Base-by-base conservation (phyloP, 2,113 vertebrate species). In the Anhinga anhinga region DNA sequence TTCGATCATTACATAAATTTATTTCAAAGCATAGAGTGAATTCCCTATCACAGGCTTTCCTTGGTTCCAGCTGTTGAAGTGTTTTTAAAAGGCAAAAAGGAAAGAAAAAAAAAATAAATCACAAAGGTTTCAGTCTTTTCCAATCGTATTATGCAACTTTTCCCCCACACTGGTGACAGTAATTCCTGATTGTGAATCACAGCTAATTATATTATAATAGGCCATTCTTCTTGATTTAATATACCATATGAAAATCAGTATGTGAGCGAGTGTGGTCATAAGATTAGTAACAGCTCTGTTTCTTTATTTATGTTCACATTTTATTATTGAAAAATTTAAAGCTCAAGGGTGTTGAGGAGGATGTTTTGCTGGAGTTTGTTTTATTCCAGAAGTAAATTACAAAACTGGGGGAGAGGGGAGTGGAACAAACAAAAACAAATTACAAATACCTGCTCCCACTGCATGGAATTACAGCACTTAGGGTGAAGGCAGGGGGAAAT, bases 161-260 rank as follows among this genome's bases (percentile, higher is more conserved):
- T 13, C n/a, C 44, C 42, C 49, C 38, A 69, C 59, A 23, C 36
- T 27, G 27, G 52, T 7, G 6, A 69, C 92, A 93, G 91, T 44
- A 94, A 95, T 90, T 91, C 84, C 82, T 95, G 78, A 86, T 92
- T 95, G 88, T 95, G 95, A 96, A 97, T 98, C 90, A 82, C 45
- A 83, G 93, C 76, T 97, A 97, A 98, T 98, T 96, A 95, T 72
- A 87, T 94, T 92, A 90, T 92, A 97, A 98, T 94, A 69, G 94
- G 69, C 66, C 82, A 66, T 94, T 93, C 70, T 50, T 88, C 86
- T 59, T 86, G 74, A 90, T 95, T 97, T 86, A 96, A 95, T 65
- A 93, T 42, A 69, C 72, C 77, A 15, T 44, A 85, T 56, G 96
- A 94, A 96, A 95, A 93, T 17, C 10, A 8, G 70, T 45, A 56